Percentiles rank a stretch among this genome's conserved stretches.
phyloP scores from a whole-genome alignment of 2,113 vertebrate genomes.

The Syngnathoides biaculeatus region DNA sequence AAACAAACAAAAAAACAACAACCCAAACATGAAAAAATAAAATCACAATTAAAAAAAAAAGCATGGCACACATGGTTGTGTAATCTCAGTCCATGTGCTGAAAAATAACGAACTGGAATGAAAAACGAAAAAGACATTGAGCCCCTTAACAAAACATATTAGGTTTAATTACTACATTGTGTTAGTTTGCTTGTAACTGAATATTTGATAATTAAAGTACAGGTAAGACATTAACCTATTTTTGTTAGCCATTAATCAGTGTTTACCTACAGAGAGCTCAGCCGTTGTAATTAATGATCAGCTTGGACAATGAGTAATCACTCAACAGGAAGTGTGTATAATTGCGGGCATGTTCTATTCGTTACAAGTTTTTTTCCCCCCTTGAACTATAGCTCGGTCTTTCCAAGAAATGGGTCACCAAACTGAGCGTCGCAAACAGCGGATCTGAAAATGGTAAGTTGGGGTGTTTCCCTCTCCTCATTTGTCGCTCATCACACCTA shows the following conservation, averaged over 20 bases:
- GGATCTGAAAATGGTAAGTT: not conserved
- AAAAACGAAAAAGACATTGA: not conserved
- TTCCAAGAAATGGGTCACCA: conserved; percentile 17
- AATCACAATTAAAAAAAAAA: not conserved
- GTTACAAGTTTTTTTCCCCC: not conserved
- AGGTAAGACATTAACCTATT: conserved; percentile 80
- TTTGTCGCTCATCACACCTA: not conserved
- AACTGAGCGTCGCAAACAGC: conserved; percentile 13
- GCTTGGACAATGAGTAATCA: conserved; percentile 75
- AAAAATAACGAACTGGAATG: not conserved
- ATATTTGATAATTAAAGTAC: conserved; percentile 75
- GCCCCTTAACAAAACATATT: conserved; percentile 59
- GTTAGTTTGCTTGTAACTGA: conserved; percentile 68
- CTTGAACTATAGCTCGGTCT: not conserved
- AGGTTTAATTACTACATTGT: conserved; percentile 72
- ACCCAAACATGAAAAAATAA: not conserved
- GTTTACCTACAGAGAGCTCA: conserved; percentile 71
- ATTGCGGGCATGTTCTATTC: conserved; percentile 14
- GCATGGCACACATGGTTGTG: too few relatives aligned
- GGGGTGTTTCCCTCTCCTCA: not conserved
- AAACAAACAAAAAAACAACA: not conserved
- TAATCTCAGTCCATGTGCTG: not conserved
- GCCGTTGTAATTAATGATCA: conserved; percentile 78
- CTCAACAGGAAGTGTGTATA: conserved; percentile 46
- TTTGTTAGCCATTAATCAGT: conserved; percentile 82